Evolutionary conservation across 2,113 vertebrate species (phyloP).

Genomic region (Lipophrys pholis): DNA sequence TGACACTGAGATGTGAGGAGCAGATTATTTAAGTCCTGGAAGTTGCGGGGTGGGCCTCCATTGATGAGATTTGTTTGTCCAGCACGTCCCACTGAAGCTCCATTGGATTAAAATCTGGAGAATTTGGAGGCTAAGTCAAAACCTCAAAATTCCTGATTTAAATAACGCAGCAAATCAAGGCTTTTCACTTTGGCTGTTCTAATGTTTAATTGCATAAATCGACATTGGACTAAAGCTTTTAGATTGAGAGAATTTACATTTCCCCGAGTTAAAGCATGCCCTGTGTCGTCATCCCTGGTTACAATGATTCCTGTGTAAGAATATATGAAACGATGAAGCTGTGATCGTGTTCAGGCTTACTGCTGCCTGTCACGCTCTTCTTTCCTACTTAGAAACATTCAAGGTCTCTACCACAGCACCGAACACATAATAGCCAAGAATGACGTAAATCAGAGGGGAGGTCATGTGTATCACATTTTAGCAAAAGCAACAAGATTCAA

Average conservation of each 20-base stretch:
- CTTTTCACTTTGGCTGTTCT: slow-evolving; percentile 1
- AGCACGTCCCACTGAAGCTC: too few relatives aligned
- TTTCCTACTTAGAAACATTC: not conserved
- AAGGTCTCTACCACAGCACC: slow-evolving; percentile 9
- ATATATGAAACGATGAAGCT: slow-evolving; percentile 19
- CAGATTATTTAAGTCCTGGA: too few relatives aligned
- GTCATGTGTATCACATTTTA: not conserved
- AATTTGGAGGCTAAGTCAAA: too few relatives aligned
- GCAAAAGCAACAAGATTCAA: not conserved
- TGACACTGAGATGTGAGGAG: too few relatives aligned
- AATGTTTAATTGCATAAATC: slow-evolving; percentile 39
- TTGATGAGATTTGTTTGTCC: too few relatives aligned
- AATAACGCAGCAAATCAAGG: too few relatives aligned
- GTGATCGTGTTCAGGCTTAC: not conserved
- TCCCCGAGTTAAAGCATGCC: slow-evolving; percentile 33
- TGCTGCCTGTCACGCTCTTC: slow-evolving; percentile 8
- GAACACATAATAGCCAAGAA: slow-evolving; percentile 2
- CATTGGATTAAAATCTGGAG: too few relatives aligned
- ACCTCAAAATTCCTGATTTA: too few relatives aligned
- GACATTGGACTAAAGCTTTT: slow-evolving; percentile 51
- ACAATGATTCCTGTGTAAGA: slow-evolving; percentile 27
- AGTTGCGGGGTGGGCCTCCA: too few relatives aligned
- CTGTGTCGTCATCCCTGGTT: slow-evolving; percentile 8
- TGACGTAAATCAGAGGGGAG: not conserved
- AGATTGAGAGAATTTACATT: slow-evolving; percentile 60